A percentile compares a stretch with the other conserved stretches of the same genome.
Evolutionary conservation across 2,888 invertebrate genomes (phyloP).

Genomic region (Amaurobius ferox): DNA sequence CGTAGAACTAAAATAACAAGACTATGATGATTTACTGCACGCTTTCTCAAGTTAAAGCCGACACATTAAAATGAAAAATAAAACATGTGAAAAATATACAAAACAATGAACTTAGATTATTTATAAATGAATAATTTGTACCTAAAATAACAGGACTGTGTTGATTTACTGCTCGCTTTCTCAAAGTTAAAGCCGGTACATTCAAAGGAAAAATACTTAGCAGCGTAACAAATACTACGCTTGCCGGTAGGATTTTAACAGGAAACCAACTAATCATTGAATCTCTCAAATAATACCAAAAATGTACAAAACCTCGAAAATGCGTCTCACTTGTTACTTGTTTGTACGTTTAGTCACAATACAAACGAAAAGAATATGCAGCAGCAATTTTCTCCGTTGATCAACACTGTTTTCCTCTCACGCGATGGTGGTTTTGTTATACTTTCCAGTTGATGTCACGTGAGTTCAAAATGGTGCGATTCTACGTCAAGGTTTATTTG

Average conservation of each 20-base stretch:
- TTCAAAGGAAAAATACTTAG: conserved; percentile 15
- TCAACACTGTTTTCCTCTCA: not conserved
- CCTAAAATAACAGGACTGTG: conserved; percentile 56
- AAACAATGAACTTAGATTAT: no score
- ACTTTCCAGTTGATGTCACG: conserved; percentile 24
- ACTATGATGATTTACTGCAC: no score
- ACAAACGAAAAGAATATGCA: no score
- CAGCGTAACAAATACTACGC: conserved; percentile 28
- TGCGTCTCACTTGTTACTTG: not conserved
- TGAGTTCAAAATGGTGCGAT: conserved; percentile 44
- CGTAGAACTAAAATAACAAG: conserved; percentile 59
- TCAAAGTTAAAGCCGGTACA: conserved; percentile 10
- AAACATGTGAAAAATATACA: no score
- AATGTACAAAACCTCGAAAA: no score
- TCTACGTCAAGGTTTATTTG: conserved; percentile 26
- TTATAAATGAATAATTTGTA: no score
- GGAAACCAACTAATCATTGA: conserved; percentile 23
- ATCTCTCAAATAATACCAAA: conserved; percentile 9
- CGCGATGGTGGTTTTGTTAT: not conserved
- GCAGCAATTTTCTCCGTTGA: not conserved
- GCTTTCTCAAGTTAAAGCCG: no score
- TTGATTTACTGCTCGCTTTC: conserved; percentile 22
- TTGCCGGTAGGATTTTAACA: conserved; percentile 12
- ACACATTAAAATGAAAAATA: no score
- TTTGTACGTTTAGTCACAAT: not conserved